Base-by-base conservation (phyloP, 2,888 invertebrate genomes). In the Coelinius sp. region DNA sequence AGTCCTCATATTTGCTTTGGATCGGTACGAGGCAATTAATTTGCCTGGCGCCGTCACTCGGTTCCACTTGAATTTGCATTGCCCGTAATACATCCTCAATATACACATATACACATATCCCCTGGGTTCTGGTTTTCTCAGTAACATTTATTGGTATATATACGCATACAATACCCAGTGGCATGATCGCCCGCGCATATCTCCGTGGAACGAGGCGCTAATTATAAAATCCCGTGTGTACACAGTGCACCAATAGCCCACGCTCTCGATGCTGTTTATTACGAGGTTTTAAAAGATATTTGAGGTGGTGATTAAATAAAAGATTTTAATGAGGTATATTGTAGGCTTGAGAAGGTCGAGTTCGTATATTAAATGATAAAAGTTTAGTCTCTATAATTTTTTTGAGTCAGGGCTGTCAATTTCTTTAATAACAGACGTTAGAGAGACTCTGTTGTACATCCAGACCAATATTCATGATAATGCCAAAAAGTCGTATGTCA, bases 221-320 rank as follows among this genome's bases (percentile, higher is more conserved):
- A 63, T 63, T 63, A 63, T 63, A 63, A 63, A 63, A 41, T 63
- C 24, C 63, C 41, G 44, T 63, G 41, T 63, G 24, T 63, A 63
- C 41, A 63, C 63, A 63, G 63, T 63, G 41, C 63, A 35, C 59
- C 59, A 63, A 63, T 41, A 63, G 41, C 38, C 63, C n/a, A 41
- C 63, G 41, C 41, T 12, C 12, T 27, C 63, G 14, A 49, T 49
- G 17, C 46, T 38, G 44, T 63, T 41, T 41, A 38, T 63, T 63
- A 20, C 20, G 10, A 53, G 53, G 1, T n/a, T 24, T 27, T 6
- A 20, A 59, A 20, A 59, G 53, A 53, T 25, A 12, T 53, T 53
- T 20, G 8, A 35, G 10, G 27, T 7, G n/a, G 10, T 14, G 22
- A 12, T n/a, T 8, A 46, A 27, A 20, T 25, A 31, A 64, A 46